These are phyloP conservation scores for Anneissia japonica DNA, from an alignment of 35 echinoderm and acorn worm species.

Conservation along the genomic window DNA sequence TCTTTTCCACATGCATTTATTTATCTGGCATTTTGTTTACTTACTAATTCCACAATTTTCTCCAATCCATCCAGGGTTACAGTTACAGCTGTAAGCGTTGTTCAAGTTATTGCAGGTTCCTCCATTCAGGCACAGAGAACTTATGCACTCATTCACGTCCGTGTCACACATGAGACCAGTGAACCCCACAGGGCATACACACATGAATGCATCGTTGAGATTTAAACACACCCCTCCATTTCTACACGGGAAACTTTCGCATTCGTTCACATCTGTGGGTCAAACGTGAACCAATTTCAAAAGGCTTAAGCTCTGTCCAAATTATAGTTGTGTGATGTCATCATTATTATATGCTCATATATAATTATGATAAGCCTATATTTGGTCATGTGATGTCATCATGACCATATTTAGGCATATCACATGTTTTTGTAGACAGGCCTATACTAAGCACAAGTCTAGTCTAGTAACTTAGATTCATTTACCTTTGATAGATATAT, in stretches of 20 bases:
- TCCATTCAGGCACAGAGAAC: neutral
- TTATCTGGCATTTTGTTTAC: too few species aligned
- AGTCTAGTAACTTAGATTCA: too few species aligned
- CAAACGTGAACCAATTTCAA: neutral
- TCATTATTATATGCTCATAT: neutral
- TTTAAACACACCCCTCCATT: neutral
- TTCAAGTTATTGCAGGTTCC: neutral
- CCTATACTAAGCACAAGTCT: too few species aligned
- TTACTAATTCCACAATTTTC: neutral
- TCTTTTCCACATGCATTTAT: too few species aligned
- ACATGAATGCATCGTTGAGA: neutral
- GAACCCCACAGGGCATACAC: neutral
- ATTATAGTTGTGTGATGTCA: too few species aligned
- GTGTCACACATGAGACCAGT: neutral
- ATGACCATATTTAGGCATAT: too few species aligned
- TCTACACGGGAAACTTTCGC: neutral
- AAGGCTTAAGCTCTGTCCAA: neutral
- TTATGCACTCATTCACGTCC: constrained; percentile 25
- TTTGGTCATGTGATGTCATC: too few species aligned
- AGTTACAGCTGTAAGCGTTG: constrained; percentile 5
- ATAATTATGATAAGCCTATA: too few species aligned
- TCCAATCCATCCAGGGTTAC: constrained; percentile 1
- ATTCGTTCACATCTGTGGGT: constrained; percentile 2
- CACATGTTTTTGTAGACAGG: too few species aligned
- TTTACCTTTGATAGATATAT: too few species aligned